These are phyloP conservation scores for Echeneis naucrates DNA, from an alignment of 2,797 vertebrate genomes.

Conservation along the genomic window DNA sequence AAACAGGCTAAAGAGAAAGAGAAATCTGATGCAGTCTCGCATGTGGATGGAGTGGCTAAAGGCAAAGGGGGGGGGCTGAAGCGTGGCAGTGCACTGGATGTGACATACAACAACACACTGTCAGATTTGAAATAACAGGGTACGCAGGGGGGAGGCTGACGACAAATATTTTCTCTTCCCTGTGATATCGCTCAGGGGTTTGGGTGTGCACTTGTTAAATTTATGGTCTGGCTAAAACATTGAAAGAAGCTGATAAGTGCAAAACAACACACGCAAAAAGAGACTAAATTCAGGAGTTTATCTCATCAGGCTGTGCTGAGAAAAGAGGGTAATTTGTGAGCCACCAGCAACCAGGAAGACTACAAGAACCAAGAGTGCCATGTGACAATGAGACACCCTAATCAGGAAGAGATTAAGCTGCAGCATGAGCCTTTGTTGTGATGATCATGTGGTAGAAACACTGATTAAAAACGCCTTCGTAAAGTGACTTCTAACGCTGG, in stretches of 20 bases:
- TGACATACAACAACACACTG: constrained; percentile 59
- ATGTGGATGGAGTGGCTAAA: constrained; percentile 41
- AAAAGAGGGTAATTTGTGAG: constrained; percentile 45
- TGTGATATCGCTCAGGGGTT: constrained; percentile 32
- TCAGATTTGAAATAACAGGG: constrained; percentile 51
- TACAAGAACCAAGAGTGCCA: constrained; percentile 57
- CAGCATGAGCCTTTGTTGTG: constrained; percentile 58
- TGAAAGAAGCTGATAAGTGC: constrained; percentile 5
- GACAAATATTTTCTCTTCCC: constrained; percentile 42
- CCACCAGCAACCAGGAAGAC: constrained; percentile 74
- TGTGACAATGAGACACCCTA: constrained; percentile 59
- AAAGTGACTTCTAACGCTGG: constrained; percentile 42
- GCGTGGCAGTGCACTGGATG: constrained; percentile 65
- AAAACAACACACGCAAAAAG: constrained; percentile 37
- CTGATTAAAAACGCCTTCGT: constrained; percentile 41
- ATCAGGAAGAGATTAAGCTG: constrained; percentile 60
- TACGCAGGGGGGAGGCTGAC: constrained; percentile 27
- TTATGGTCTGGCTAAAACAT: constrained; percentile 17
- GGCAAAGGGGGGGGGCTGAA: constrained; percentile 41
- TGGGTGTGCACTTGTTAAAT: constrained; percentile 38
- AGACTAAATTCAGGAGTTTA: constrained; percentile 29
- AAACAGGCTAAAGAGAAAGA: constrained; percentile 49
- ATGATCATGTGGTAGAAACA: constrained; percentile 56
- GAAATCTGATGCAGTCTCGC: constrained; percentile 59
- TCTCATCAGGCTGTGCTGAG: constrained; percentile 45